Conservation (phyloP, 2,113 vertebrate genomes). For the human (Homo sapiens) region DNA sequence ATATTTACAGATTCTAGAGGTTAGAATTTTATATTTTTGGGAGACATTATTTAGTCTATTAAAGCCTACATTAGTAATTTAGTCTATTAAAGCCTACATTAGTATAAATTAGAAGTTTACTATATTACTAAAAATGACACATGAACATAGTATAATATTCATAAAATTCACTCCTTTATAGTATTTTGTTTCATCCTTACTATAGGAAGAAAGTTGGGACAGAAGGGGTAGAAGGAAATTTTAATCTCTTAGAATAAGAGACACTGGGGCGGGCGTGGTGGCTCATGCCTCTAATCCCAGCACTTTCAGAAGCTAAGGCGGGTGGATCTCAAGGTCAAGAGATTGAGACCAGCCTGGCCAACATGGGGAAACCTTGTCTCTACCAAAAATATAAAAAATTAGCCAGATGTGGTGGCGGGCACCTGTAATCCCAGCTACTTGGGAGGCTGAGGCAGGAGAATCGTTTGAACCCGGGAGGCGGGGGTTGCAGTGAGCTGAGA, state of each 20-base stretch:
- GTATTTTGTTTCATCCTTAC: neutral
- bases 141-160: neutral
- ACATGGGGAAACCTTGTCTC: too few relatives aligned
- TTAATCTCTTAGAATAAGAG: neutral
- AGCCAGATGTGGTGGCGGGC: too few relatives aligned
- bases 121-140: neutral
- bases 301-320: too few relatives aligned
- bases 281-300: too few relatives aligned
- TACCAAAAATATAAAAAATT: too few relatives aligned
- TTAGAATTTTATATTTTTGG: neutral
- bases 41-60: neutral
- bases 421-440: too few relatives aligned
- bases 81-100: neutral
- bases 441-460: too few relatives aligned
- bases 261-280: neutral
- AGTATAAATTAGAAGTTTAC: neutral
- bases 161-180: neutral
- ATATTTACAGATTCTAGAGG: neutral
- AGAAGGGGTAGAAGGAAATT: neutral
- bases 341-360: too few relatives aligned
- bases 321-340: too few relatives aligned
- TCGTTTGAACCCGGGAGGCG: too few relatives aligned
- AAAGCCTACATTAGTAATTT: neutral
- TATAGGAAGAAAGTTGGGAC: neutral
- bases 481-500: too few relatives aligned